Percentiles rank a stretch among this genome's conserved stretches.
These are phyloP conservation scores for Tetragnatha versicolor DNA, from an alignment of 1,140 invertebrate species.

Conservation along the genomic window DNA sequence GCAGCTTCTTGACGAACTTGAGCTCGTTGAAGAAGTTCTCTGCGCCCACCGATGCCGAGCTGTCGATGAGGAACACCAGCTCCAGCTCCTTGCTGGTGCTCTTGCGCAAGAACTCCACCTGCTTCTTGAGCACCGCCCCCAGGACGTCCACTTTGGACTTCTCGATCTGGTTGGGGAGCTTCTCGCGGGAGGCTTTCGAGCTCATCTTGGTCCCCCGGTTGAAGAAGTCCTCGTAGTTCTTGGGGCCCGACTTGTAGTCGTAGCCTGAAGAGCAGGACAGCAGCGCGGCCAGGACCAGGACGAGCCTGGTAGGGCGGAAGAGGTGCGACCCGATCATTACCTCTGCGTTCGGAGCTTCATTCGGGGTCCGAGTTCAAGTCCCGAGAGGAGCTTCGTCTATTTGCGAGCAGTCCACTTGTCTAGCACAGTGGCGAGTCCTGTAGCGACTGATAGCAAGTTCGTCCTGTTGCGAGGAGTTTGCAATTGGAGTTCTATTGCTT, in stretches of 20 bases:
- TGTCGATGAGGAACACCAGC: conserved; percentile 75
- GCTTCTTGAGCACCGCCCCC: conserved; percentile 69
- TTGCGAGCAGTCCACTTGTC: too few species aligned
- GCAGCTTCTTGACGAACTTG: conserved; percentile 74
- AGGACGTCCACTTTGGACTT: conserved; percentile 70
- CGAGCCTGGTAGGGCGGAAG: background rate
- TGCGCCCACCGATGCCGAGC: conserved; percentile 73
- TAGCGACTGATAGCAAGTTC: too few species aligned
- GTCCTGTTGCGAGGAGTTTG: too few species aligned
- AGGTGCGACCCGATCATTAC: background rate
- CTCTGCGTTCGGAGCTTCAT: conserved; percentile 1
- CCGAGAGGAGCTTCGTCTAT: background rate
- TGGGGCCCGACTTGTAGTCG: conserved; percentile 25
- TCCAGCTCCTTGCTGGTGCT: conserved; percentile 68
- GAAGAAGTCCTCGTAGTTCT: conserved; percentile 50
- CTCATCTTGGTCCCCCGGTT: conserved; percentile 42
- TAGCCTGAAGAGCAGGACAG: background rate
- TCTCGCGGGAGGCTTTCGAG: conserved; percentile 22
- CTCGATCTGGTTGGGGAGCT: conserved; percentile 45
- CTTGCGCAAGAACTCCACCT: conserved; percentile 60
- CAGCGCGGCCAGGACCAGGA: background rate
- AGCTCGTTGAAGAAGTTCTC: conserved; percentile 75
- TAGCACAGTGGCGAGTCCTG: too few species aligned
- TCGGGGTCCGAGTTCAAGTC: background rate
- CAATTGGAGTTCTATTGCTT: too few species aligned